Evolutionary conservation across 2,888 invertebrate genomes (phyloP).

Genomic region (Lomographa bimaculata): DNA sequence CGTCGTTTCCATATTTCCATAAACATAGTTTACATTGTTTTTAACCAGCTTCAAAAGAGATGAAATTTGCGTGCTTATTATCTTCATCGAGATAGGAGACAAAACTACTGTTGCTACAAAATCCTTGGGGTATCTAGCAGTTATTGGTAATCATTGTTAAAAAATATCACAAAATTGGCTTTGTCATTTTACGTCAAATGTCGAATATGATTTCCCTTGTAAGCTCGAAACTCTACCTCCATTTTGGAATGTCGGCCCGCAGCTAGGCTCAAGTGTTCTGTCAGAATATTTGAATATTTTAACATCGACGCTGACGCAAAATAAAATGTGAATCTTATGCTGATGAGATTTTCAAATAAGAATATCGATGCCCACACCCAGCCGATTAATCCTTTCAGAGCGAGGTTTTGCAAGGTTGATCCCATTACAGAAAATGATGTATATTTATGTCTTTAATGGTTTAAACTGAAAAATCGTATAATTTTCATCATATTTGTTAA

Average conservation of each 20-base stretch:
- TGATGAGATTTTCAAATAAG: slow-evolving; percentile 18
- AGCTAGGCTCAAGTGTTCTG: slow-evolving; percentile 69
- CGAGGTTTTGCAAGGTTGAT: slow-evolving; percentile 8
- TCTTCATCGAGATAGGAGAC: too few relatives aligned
- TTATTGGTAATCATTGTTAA: too few relatives aligned
- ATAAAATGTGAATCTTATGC: slow-evolving; percentile 63
- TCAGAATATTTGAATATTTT: slow-evolving; percentile 78
- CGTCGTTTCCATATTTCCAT: too few relatives aligned
- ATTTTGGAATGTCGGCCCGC: slow-evolving; percentile 71
- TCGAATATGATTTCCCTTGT: slow-evolving; percentile 69
- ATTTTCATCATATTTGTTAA: too few relatives aligned
- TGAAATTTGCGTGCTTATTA: too few relatives aligned
- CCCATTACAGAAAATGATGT: too few relatives aligned
- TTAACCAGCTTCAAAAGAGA: too few relatives aligned
- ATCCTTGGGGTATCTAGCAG: too few relatives aligned
- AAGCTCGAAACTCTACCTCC: slow-evolving; percentile 71
- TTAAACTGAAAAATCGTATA: too few relatives aligned
- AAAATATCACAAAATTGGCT: slow-evolving; percentile 65
- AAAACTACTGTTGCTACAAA: too few relatives aligned
- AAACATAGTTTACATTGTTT: too few relatives aligned
- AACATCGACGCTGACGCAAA: slow-evolving; percentile 59
- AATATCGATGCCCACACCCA: slow-evolving; percentile 19
- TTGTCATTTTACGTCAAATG: slow-evolving; percentile 69
- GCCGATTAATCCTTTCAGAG: slow-evolving; percentile 30
- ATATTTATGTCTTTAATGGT: too few relatives aligned